Conservation (phyloP, 2,113 vertebrate genomes). For the Lipotes vexillifer region DNA sequence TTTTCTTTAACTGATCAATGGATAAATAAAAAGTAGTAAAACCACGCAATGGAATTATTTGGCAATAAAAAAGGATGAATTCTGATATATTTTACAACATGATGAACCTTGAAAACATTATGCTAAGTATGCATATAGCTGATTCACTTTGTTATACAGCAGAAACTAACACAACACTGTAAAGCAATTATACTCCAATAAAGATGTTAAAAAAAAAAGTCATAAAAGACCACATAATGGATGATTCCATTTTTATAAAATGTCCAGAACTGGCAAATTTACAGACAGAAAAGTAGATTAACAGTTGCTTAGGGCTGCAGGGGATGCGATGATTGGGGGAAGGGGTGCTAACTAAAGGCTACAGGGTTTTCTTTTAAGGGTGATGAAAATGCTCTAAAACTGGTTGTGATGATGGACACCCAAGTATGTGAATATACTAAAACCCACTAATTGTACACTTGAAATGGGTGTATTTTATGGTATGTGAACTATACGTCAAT, state of each 20-base stretch:
- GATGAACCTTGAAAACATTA: not conserved
- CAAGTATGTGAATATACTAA: not conserved
- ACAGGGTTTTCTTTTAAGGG: not conserved
- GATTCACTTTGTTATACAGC: no score
- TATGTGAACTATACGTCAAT: not conserved
- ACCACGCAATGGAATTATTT: not conserved
- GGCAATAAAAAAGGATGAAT: not conserved
- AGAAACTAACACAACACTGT: no score
- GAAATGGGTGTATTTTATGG: not conserved
- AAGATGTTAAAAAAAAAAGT: not conserved
- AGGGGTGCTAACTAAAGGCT: not conserved
- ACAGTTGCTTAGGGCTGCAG: no score
- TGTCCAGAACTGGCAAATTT: not conserved
- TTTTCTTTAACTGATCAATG: not conserved
- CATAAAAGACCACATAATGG: not conserved
- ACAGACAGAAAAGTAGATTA: not conserved
- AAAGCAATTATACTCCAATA: no score
- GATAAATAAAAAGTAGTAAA: not conserved
- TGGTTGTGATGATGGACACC: not conserved
- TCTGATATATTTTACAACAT: not conserved
- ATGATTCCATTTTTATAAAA: not conserved
- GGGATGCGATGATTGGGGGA: not conserved
- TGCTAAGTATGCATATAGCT: not conserved
- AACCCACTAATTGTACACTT: not conserved
- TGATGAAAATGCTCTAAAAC: not conserved